A percentile compares a stretch with the other conserved stretches of the same genome.
These are phyloP conservation scores for Hydrozoanthus tunicans DNA, from an alignment of 64 coral and sea anemone species.

Conservation along the genomic window DNA sequence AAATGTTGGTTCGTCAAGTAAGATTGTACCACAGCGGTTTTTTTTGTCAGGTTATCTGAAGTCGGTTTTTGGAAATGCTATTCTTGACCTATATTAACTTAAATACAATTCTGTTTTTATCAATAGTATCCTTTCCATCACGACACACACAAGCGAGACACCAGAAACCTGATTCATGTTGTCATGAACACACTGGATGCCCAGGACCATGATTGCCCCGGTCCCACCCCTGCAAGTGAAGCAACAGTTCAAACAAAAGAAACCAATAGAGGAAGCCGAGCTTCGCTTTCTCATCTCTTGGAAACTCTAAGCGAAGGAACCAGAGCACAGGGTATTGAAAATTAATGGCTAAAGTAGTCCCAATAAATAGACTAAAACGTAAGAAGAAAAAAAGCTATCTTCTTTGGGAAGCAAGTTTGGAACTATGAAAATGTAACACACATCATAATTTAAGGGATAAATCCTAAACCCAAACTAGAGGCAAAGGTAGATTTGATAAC, in stretches of 20 bases:
- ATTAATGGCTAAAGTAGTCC: too few relatives aligned
- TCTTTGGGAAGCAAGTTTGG: too few relatives aligned
- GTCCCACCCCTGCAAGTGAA: slow-evolving; percentile 60
- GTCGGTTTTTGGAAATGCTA: neutral
- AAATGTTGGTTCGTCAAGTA: neutral
- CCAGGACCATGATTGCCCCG: slow-evolving; percentile 91
- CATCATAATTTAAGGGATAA: too few relatives aligned
- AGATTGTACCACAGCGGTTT: neutral
- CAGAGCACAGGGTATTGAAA: slow-evolving; percentile 1
- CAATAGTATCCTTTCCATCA: slow-evolving; percentile 70
- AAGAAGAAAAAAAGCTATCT: too few relatives aligned
- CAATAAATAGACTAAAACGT: too few relatives aligned
- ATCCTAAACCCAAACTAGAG: too few relatives aligned
- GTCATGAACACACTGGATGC: slow-evolving; percentile 94
- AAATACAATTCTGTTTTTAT: neutral
- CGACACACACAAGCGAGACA: slow-evolving; percentile 81
- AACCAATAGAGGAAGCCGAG: slow-evolving; percentile 21
- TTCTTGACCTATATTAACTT: neutral
- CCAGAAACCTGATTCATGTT: slow-evolving; percentile 94
- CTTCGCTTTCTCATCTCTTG: slow-evolving; percentile 29
- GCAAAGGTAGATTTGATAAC: too few relatives aligned
- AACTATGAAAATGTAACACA: too few relatives aligned
- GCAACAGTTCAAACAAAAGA: slow-evolving; percentile 16
- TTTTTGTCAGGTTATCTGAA: too few relatives aligned
- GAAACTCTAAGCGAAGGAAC: slow-evolving; percentile 22